Percentiles rank a stretch among this genome's conserved stretches.
Conservation (phyloP, 2,888 invertebrate species). For the Cerastis leucographa region DNA sequence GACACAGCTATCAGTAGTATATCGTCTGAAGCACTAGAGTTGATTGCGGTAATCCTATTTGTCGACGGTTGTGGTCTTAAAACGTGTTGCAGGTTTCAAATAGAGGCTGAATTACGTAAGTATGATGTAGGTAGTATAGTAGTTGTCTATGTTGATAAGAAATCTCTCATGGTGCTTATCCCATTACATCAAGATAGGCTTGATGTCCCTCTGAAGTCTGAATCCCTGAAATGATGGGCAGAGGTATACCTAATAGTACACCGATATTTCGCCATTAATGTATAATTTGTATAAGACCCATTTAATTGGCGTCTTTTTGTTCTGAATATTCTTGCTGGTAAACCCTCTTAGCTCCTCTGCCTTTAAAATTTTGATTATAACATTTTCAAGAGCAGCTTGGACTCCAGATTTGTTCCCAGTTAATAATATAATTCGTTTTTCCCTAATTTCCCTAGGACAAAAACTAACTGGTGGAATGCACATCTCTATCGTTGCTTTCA, state of each 20-base stretch:
- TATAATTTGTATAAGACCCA: no score
- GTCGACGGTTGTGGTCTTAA: constrained; percentile 19
- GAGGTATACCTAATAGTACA: no score
- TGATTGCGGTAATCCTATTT: constrained; percentile 39
- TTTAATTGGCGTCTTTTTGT: no score
- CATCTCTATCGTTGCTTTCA: neutral
- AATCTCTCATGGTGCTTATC: neutral
- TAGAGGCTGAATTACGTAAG: neutral
- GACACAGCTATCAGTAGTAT: neutral
- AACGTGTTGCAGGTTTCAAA: constrained; percentile 18
- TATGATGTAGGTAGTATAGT: neutral
- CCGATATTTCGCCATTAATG: no score
- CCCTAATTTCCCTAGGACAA: neutral
- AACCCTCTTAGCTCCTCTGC: neutral
- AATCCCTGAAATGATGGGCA: no score
- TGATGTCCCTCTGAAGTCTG: no score
- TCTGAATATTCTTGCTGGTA: no score
- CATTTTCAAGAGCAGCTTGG: neutral
- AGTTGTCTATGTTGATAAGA: neutral
- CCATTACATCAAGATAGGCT: neutral
- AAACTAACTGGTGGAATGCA: neutral
- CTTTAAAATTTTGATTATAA: neutral
- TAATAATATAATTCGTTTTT: neutral
- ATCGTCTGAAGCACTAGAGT: neutral
- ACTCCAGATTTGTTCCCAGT: neutral